These are phyloP conservation scores for Lepidurus couesii DNA, from an alignment of 1,140 invertebrate species.

Conservation along the genomic window DNA sequence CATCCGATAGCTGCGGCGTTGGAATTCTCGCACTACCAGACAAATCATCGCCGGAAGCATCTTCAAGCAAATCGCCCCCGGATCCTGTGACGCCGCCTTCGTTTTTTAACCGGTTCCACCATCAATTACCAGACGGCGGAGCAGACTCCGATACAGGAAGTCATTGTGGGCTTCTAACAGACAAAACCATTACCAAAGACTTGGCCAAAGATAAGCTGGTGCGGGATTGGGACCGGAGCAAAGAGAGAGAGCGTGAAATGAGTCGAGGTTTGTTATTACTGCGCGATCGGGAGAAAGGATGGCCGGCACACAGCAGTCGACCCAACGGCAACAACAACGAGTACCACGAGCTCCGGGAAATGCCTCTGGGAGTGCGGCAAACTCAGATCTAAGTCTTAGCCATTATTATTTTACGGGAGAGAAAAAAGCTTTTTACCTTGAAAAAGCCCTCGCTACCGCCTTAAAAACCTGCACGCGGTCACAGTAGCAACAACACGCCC, in stretches of 20 bases:
- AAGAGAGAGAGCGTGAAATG: not conserved
- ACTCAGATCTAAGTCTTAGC: conserved; percentile 40
- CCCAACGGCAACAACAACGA: conserved; percentile 68
- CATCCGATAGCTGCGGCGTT: not conserved
- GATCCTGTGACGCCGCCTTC: conserved; percentile 37
- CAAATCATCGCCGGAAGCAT: conserved; percentile 26
- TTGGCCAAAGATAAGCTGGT: conserved; percentile 1
- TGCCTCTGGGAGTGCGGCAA: conserved; percentile 38
- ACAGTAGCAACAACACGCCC: no score
- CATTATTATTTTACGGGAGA: not conserved
- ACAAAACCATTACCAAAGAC: not conserved
- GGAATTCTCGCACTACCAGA: not conserved
- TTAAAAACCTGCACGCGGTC: no score
- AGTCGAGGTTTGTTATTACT: not conserved
- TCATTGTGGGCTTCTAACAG: conserved; percentile 50
- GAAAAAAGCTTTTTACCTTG: not conserved
- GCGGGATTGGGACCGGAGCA: conserved; percentile 27
- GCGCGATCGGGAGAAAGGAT: conserved; percentile 37
- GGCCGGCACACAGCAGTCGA: conserved; percentile 41
- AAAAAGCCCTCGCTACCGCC: conserved; percentile 6
- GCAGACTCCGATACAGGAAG: conserved; percentile 60
- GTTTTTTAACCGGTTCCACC: conserved; percentile 44
- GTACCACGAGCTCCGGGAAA: conserved; percentile 56
- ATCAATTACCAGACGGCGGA: conserved; percentile 47
- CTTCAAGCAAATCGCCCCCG: not conserved